phyloP scores from a whole-genome alignment of 2,113 vertebrate genomes.

The Serinus canaria region DNA sequence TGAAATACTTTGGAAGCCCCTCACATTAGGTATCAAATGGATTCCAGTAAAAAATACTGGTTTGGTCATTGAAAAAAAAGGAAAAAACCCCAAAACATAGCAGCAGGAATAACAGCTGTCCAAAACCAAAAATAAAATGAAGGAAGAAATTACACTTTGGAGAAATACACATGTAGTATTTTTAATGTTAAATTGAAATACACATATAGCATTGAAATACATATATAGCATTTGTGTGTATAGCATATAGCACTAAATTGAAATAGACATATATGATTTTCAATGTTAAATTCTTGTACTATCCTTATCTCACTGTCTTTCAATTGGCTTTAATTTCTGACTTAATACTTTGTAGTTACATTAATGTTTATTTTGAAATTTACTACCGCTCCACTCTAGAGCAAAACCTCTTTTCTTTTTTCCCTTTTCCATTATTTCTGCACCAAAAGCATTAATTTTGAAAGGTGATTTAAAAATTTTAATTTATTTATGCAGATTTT shows the following conservation, averaged over 20 bases:
- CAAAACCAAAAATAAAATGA: neutral
- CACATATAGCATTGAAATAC: no score
- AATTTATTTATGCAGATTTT: neutral
- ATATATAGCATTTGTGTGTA: no score
- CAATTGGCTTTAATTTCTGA: neutral
- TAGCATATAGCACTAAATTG: no score
- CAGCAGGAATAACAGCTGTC: neutral
- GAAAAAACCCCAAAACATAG: fast-evolving
- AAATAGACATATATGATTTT: neutral
- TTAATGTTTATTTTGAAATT: neutral
- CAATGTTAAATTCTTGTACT: neutral
- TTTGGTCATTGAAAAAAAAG: neutral
- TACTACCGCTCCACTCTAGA: neutral
- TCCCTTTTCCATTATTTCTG: neutral
- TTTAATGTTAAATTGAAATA: neutral
- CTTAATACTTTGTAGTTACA: neutral
- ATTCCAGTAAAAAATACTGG: neutral
- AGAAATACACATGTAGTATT: neutral
- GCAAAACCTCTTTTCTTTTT: neutral
- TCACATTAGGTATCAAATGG: neutral
- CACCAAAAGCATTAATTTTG: neutral
- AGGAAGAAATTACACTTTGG: neutral
- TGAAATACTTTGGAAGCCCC: neutral
- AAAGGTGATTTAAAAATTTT: neutral
- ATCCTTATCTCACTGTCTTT: neutral